Evolutionary conservation across 2,113 vertebrate species (phyloP), one percentile per base, ranked within the genome.

Genomic region (Scomber scombrus): DNA sequence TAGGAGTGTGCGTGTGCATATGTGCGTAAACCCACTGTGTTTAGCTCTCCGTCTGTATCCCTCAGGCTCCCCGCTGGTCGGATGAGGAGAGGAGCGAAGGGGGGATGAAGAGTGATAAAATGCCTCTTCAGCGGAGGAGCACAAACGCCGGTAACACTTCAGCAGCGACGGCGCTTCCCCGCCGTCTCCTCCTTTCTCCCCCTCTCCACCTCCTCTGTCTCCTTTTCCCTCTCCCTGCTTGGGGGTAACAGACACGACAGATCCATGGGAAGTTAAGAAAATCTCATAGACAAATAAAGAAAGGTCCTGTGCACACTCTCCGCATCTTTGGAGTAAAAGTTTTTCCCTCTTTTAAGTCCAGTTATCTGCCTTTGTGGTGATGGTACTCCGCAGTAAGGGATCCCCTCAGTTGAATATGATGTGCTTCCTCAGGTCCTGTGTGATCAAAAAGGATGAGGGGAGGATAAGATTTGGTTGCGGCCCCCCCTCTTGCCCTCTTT

Each of bases 21-120:
- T 70, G 85, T 67, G 73, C 54, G 29, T 68, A 12, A 52, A 78
- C 74, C 77, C 85, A 78, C 75, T 67, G 88, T 86, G 76, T 90
- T 89, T 82, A 87, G 80, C 78, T 82, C 84, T 63, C 77, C 50
- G 82, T 90, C 86, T 87, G 73, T 73, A 90, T 84, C 77, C 83
- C 69, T 88, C 78, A 68, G 77, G 85, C 81, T 89, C 72, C 85
- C 86, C 10, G 49, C 85, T 84, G 85, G 57, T 84, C 26, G n/a
- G 75, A 88, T 78, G 85, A 89, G 80, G 63, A 71, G 80, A 65
- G 51, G 58, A 80, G 63, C 9, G 51, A 71, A 57, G 43, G 76
- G 55, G 56, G 72, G 19, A 51, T 63, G 40, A 40, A 49, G 69
- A 81, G 61, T 65, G 78, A 74, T 65, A 57, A 79, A 81, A 89